phyloP scores from a whole-genome alignment of 2,113 vertebrate species.

The Candoia aspera region DNA sequence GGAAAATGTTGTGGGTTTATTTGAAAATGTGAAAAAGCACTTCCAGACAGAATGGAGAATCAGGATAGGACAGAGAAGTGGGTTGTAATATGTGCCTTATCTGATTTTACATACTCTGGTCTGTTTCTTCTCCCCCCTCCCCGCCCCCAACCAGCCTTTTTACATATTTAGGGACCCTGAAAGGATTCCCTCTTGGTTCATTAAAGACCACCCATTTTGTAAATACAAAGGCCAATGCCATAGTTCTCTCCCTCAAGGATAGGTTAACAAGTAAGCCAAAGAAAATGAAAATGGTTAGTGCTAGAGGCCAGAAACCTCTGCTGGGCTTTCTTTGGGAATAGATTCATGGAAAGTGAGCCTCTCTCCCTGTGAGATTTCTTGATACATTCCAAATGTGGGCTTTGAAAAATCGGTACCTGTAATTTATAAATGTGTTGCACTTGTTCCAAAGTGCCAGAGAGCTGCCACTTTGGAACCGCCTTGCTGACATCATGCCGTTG shows the following conservation, averaged over 20 bases:
- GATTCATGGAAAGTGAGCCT: neutral
- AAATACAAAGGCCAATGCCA: neutral
- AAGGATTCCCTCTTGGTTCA: neutral
- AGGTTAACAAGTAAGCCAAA: conserved; percentile 44
- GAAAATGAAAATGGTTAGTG: neutral
- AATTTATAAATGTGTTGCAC: neutral
- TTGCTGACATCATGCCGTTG: neutral
- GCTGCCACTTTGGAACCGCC: neutral
- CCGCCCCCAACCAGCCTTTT: no score
- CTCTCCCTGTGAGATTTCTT: neutral
- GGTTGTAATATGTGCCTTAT: conserved; percentile 9
- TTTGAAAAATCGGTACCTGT: neutral
- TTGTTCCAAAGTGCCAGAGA: neutral
- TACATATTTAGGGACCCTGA: neutral
- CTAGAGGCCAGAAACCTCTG: conserved; percentile 38
- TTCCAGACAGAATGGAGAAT: neutral
- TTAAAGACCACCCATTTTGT: neutral
- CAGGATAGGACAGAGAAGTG: neutral
- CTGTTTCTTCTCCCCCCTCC: neutral
- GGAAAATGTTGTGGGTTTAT: neutral
- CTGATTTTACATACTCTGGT: neutral
- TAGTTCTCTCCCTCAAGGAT: neutral
- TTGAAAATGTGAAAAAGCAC: neutral
- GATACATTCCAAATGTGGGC: accelerated
- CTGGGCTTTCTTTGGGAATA: neutral